Base-by-base conservation (phyloP, 2,113 vertebrate genomes). In the Strix aluco region DNA sequence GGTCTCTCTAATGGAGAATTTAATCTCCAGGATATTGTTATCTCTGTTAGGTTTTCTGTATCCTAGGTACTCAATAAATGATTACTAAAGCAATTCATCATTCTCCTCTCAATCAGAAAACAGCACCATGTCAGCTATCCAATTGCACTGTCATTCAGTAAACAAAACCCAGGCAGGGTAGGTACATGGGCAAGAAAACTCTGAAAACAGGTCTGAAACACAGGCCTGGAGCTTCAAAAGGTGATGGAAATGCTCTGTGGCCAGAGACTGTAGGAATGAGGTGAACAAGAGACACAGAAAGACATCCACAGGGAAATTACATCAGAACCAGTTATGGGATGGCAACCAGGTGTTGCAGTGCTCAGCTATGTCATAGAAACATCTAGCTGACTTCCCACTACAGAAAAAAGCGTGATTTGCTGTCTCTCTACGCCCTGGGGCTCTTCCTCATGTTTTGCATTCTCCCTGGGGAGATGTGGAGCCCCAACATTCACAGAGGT, bases 41-140 rank as follows among this genome's bases (percentile, higher is more conserved):
- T 95, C 87, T 95, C 78, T 80, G 38, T 42, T 38, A 46, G 75
- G 46, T 91, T 88, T 92, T 92, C 87, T 95, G 89, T 96, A 92
- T 88, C 89, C 82, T 80, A 85, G 89, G 42, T 54, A 73, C 84
- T 95, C 92, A 97, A 96, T 96, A 96, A 97, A 97, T 78, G 84
- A 83, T 91, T 95, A 79, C 67, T 85, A 92, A 94, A 97, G 86
- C 77, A 77, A 95, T 91, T 93, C 84, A 55, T 63, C 59, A 38
- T 88, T 95, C 74, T 92, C 55, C 57, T 87, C 89, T 97, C 81
- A 59, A 66, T 96, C 71, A 87, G 66, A 80, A 92, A 88, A 78
- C 70, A 59, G 29, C 67, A 44, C 36, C 0, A 1, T 47, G 29
- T 52, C 72, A 86, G 63, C 61, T 23, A 18, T 32, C 52, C 38